These are phyloP conservation scores for Periophthalmodon schlosseri DNA, from an alignment of 2,113 vertebrate species.

Conservation along the genomic window DNA sequence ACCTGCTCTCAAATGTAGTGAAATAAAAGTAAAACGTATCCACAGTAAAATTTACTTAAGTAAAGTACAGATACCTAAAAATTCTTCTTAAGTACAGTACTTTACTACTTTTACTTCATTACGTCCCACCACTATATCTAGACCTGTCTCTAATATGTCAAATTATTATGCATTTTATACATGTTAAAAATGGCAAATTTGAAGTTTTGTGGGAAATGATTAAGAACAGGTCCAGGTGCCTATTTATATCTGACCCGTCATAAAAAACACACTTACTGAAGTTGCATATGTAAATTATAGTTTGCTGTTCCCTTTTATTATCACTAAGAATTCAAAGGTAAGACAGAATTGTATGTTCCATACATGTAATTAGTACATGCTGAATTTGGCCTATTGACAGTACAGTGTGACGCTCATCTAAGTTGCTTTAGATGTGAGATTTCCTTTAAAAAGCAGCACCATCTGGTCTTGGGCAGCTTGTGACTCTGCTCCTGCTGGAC, in stretches of 20 bases:
- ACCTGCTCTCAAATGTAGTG: too few relatives aligned
- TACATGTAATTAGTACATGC: neutral
- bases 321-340: neutral
- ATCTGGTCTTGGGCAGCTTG: constrained; percentile 47
- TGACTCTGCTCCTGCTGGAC: constrained; percentile 33
- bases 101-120: too few relatives aligned
- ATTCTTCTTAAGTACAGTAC: too few relatives aligned
- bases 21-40: too few relatives aligned
- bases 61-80: too few relatives aligned
- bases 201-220: neutral
- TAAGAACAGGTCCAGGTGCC: neutral
- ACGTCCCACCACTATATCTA: neutral
- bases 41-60: too few relatives aligned
- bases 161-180: neutral
- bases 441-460: constrained; percentile 34
- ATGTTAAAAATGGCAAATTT: neutral
- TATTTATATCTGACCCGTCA: too few relatives aligned
- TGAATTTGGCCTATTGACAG: neutral
- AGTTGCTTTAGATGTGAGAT: constrained; percentile 34
- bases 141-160: neutral
- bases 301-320: too few relatives aligned
- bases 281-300: too few relatives aligned
- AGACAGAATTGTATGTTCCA: neutral
- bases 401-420: neutral
- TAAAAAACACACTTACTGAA: too few relatives aligned